A percentile compares a stretch with the other conserved stretches of the same genome.
phyloP scores from a whole-genome alignment of 2,888 invertebrate genomes.

The Abscondita cerata region DNA sequence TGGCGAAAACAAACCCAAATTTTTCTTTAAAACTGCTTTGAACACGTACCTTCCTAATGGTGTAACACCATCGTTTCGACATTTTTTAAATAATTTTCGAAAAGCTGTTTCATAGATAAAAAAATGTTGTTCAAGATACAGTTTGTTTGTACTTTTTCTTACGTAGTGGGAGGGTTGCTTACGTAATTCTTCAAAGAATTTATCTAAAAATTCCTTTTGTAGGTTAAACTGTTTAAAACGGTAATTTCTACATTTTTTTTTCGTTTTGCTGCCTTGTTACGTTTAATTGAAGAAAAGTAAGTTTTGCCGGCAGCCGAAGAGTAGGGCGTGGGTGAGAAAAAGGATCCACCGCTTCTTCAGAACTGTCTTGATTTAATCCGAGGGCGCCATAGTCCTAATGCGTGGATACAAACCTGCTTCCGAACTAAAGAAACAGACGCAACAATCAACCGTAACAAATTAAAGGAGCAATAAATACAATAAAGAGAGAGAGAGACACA shows the following conservation, averaged over 20 bases:
- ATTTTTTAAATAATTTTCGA: background rate
- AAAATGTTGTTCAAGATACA: constrained; percentile 9
- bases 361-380: too few relatives aligned
- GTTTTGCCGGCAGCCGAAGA: too few relatives aligned
- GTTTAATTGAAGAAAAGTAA: too few relatives aligned
- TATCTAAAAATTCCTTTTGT: background rate
- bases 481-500: too few relatives aligned
- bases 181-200: constrained; percentile 32
- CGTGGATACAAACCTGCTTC: too few relatives aligned
- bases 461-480: too few relatives aligned
- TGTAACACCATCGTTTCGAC: background rate
- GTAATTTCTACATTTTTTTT: background rate
- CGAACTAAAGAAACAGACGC: too few relatives aligned
- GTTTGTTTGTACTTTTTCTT: background rate
- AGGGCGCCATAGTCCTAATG: too few relatives aligned
- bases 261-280: too few relatives aligned
- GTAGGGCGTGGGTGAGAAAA: too few relatives aligned
- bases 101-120: constrained; percentile 5
- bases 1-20: background rate
- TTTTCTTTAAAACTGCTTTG: constrained; percentile 5
- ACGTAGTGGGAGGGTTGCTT: constrained; percentile 13
- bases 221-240: background rate
- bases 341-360: too few relatives aligned
- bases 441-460: too few relatives aligned
- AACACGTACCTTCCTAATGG: constrained; percentile 1